Evolutionary conservation across 2,888 invertebrate genomes (phyloP).

Genomic region (Protonemura montana): DNA sequence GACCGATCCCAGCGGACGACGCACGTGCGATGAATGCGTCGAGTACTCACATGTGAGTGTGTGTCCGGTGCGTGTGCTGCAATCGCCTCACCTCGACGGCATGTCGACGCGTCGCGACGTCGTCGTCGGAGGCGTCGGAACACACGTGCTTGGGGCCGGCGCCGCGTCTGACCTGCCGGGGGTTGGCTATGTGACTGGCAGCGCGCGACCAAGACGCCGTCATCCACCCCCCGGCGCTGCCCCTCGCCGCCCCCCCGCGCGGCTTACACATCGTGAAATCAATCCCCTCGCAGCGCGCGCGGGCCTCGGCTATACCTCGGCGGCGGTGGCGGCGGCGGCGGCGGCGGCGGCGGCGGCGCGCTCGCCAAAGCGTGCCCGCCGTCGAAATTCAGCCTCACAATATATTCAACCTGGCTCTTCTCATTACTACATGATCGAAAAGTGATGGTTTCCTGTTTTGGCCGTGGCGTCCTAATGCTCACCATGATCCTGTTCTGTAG

Average conservation of each 20-base stretch:
- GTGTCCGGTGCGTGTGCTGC: not conserved
- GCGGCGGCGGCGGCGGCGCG: not conserved
- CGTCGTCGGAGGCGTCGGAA: no score
- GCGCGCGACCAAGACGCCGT: not conserved
- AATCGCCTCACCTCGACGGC: not conserved
- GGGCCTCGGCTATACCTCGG: no score
- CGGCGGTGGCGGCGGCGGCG: not conserved
- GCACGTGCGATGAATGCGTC: not conserved
- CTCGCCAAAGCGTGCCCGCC: not conserved
- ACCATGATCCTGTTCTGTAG: no score
- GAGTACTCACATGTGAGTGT: not conserved
- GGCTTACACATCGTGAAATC: constrained; percentile 21
- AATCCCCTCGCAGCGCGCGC: constrained; percentile 3
- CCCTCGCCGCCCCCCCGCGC: not conserved
- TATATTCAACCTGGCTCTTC: no score
- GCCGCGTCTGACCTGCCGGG: not conserved
- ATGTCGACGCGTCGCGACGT: not conserved
- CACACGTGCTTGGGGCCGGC: not conserved
- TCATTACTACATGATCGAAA: no score
- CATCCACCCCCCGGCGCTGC: not conserved
- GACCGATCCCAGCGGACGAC: not conserved
- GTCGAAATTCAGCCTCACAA: no score
- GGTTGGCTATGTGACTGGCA: not conserved
- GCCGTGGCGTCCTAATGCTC: no score
- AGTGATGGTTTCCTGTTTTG: no score